phyloP scores from a whole-genome alignment of 1,140 invertebrate genomes.

The Achatina immaculata region DNA sequence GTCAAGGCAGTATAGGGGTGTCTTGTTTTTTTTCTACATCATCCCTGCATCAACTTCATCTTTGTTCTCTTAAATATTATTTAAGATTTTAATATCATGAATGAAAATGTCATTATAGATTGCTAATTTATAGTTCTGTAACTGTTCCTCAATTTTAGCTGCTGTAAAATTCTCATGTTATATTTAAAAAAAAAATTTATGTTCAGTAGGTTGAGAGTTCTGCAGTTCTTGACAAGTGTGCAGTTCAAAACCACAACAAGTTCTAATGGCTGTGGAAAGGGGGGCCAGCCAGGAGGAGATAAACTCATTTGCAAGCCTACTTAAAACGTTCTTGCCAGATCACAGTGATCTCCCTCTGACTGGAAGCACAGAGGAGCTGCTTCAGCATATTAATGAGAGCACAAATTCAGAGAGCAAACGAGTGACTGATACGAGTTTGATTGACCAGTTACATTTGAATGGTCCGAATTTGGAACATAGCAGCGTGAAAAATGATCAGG shows the following conservation, averaged over 20 bases:
- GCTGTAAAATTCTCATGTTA: too few relatives aligned
- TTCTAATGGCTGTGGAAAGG: neutral
- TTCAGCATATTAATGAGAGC: neutral
- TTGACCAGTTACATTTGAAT: neutral
- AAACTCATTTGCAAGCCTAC: conserved; percentile 20
- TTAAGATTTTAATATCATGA: too few relatives aligned
- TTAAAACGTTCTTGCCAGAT: conserved; percentile 33
- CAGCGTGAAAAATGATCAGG: too few relatives aligned
- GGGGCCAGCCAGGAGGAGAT: conserved; percentile 16
- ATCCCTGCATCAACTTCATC: too few relatives aligned
- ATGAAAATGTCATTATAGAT: too few relatives aligned
- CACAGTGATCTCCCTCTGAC: conserved; percentile 8
- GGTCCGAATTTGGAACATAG: neutral
- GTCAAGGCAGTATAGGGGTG: too few relatives aligned
- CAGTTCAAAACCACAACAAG: neutral
- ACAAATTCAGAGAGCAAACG: neutral
- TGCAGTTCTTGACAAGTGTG: neutral
- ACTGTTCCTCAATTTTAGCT: too few relatives aligned
- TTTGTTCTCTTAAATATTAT: too few relatives aligned
- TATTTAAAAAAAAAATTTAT: too few relatives aligned
- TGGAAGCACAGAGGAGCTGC: neutral
- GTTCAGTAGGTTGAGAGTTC: neutral
- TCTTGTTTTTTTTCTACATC: too few relatives aligned
- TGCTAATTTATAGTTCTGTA: too few relatives aligned
- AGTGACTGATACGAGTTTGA: neutral